Conservation (phyloP, 2,113 vertebrate species). For the Forbesichthys papilliferus region DNA sequence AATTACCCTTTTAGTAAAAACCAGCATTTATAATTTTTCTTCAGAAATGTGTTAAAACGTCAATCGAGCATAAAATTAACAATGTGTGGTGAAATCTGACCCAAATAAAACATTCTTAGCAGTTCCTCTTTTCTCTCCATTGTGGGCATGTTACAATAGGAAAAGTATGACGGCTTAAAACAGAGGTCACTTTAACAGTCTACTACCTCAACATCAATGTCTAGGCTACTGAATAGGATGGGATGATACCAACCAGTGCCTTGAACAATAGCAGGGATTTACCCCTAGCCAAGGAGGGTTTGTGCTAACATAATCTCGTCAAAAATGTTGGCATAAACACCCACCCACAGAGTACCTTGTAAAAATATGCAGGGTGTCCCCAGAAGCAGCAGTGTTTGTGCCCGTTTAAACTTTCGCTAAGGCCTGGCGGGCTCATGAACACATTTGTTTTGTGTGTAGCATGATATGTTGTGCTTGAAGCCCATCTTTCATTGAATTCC, state of each 20-base stretch:
- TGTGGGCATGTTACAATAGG: slow-evolving; percentile 17
- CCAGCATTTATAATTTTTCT: not conserved
- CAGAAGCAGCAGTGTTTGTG: slow-evolving; percentile 41
- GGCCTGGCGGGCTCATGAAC: slow-evolving; percentile 12
- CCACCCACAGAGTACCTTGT: too few species aligned
- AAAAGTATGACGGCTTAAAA: slow-evolving; percentile 31
- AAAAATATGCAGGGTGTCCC: slow-evolving; percentile 18
- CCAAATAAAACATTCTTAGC: slow-evolving; percentile 12
- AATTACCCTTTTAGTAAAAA: slow-evolving; percentile 3
- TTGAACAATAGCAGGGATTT: slow-evolving; percentile 17
- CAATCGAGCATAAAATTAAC: too few species aligned
- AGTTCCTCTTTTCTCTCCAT: slow-evolving; percentile 15
- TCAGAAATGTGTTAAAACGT: too few species aligned
- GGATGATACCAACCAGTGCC: not conserved
- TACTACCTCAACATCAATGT: slow-evolving; percentile 4
- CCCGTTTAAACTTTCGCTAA: slow-evolving; percentile 22
- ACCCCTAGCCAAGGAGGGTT: slow-evolving; percentile 11
- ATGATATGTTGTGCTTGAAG: not conserved
- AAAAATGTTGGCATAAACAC: too few species aligned
- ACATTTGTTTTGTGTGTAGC: not conserved
- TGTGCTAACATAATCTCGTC: slow-evolving; percentile 6
- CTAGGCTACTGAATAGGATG: slow-evolving; percentile 18
- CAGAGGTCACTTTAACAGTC: slow-evolving; percentile 2
- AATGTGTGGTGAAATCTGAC: slow-evolving; percentile 3
- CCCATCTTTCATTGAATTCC: not conserved